Evolutionary conservation across 2,888 invertebrate species (phyloP).

Genomic region (Dasypogon diadema): DNA sequence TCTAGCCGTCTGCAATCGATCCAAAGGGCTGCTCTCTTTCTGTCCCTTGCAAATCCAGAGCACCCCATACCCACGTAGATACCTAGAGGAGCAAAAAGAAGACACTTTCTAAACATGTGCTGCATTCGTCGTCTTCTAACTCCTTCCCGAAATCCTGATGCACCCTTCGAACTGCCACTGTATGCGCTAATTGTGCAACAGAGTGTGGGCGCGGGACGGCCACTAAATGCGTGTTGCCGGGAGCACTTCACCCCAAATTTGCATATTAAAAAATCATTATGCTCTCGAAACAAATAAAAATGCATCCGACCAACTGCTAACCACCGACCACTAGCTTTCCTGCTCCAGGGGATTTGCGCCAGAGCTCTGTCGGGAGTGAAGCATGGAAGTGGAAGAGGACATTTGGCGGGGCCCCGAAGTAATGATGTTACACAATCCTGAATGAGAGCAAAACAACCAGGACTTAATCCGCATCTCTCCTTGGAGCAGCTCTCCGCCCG

Average conservation of each 20-base stretch:
- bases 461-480: conserved; percentile 24
- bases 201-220: conserved; percentile 15
- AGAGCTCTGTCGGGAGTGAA: not conserved
- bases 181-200: conserved; percentile 24
- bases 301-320: conserved; percentile 10
- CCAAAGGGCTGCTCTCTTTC: conserved; percentile 44
- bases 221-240: conserved; percentile 43
- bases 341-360: conserved; percentile 28
- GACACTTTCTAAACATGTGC: conserved; percentile 45
- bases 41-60: not conserved
- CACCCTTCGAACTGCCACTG: not conserved
- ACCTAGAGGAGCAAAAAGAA: conserved; percentile 22
- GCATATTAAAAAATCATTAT: conserved; percentile 51
- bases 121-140: conserved; percentile 10
- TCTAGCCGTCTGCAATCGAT: conserved; percentile 53
- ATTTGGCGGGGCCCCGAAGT: conserved; percentile 21
- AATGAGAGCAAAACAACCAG: not conserved
- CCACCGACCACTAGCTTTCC: not conserved
- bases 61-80: conserved; percentile 10
- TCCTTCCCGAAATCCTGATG: not conserved
- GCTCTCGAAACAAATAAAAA: conserved; percentile 38
- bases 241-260: conserved; percentile 44
- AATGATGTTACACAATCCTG: conserved; percentile 48
- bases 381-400: conserved; percentile 40
- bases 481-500: conserved; percentile 14